These are phyloP conservation scores for Spinibarbus caldwelli DNA, from an alignment of 2,797 vertebrate genomes.

Conservation along the genomic window DNA sequence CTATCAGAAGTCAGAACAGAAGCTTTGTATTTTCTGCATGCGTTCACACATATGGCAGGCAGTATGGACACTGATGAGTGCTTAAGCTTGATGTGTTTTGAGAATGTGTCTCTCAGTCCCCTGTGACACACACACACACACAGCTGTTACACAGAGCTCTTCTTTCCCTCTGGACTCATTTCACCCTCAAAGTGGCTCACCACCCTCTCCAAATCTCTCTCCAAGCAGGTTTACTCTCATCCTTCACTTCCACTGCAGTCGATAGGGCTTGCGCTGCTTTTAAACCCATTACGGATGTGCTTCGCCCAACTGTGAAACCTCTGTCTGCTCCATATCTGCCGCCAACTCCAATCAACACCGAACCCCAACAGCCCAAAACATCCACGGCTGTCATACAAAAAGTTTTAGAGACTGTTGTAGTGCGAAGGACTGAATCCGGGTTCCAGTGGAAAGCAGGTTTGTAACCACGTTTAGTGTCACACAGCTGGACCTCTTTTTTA, in stretches of 20 bases:
- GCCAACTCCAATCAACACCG: constrained; percentile 44
- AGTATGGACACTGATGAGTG: constrained; percentile 30
- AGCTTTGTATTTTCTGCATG: constrained; percentile 20
- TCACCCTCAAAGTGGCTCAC: constrained; percentile 52
- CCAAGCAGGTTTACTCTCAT: constrained; percentile 58
- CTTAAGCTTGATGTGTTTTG: constrained; percentile 54
- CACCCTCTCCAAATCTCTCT: constrained; percentile 56
- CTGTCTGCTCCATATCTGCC: constrained; percentile 72
- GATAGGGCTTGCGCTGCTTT: constrained; percentile 72
- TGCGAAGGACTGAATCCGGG: constrained; percentile 5
- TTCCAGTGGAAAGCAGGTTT: not conserved
- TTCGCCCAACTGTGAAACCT: constrained; percentile 81
- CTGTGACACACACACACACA: constrained; percentile 45
- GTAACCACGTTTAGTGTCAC: not conserved
- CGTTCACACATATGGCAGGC: constrained; percentile 11
- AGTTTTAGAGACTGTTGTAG: constrained; percentile 22
- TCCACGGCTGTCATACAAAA: constrained; percentile 20
- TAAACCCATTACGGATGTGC: constrained; percentile 81
- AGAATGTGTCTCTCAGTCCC: constrained; percentile 49
- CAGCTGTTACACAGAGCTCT: constrained; percentile 54
- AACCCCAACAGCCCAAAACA: constrained; percentile 36
- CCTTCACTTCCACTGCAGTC: constrained; percentile 68
- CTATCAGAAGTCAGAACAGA: not conserved
- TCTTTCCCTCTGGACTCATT: constrained; percentile 57
- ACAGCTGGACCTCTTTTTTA: not conserved